phyloP scores from a whole-genome alignment of 1,140 invertebrate species.

The Hormaphis cornu region DNA sequence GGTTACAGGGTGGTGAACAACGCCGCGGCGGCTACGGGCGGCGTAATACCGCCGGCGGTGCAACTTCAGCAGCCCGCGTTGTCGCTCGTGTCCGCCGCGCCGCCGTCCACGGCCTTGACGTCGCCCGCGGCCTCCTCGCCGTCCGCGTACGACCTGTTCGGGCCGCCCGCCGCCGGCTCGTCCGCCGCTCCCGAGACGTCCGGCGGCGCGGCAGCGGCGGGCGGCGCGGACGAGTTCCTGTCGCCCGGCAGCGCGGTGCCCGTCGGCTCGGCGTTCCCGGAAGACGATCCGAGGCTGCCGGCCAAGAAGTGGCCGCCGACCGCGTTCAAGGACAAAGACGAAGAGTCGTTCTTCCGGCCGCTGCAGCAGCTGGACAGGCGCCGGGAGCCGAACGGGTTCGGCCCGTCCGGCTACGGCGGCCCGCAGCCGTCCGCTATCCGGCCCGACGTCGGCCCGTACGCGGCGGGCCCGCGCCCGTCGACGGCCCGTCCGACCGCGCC shows the following conservation, averaged over 20 bases:
- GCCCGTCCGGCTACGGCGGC: neutral
- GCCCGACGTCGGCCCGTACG: neutral
- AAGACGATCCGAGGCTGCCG: slow-evolving; percentile 24
- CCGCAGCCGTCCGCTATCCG: neutral
- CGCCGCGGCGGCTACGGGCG: slow-evolving; percentile 48
- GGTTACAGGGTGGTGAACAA: slow-evolving; percentile 61
- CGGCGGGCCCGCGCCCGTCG: slow-evolving; percentile 7
- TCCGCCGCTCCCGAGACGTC: neutral
- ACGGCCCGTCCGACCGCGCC: neutral
- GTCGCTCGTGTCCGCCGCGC: neutral
- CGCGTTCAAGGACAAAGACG: slow-evolving; percentile 4
- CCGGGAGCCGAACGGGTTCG: too few relatives aligned
- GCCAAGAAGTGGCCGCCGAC: slow-evolving; percentile 10
- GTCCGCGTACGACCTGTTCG: neutral
- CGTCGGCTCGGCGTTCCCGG: slow-evolving; percentile 30
- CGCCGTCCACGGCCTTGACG: neutral
- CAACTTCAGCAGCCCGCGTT: slow-evolving; percentile 32
- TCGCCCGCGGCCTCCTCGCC: slow-evolving; percentile 5
- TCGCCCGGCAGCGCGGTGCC: slow-evolving; percentile 21
- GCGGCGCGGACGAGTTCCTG: slow-evolving; percentile 13
- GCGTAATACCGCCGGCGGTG: slow-evolving; percentile 43
- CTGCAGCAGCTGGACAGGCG: neutral
- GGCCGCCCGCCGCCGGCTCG: neutral
- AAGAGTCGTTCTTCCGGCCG: slow-evolving; percentile 8
- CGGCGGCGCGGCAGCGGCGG: neutral